Conservation (phyloP, 1,140 invertebrate species). For the Tigriopus japonicus region DNA sequence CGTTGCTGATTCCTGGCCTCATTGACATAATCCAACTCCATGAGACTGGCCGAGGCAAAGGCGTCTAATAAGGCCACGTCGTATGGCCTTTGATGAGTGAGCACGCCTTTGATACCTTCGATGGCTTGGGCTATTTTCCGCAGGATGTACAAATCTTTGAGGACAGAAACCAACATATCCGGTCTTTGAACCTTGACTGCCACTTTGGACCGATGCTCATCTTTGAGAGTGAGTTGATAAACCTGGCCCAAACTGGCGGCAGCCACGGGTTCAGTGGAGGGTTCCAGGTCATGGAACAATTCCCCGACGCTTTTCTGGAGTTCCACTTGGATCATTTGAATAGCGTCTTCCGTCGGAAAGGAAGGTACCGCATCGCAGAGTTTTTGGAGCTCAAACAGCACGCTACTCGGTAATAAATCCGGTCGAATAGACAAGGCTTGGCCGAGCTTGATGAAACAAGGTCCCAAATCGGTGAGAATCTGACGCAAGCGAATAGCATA, state of each 20-base stretch:
- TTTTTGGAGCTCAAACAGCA: conserved; percentile 10
- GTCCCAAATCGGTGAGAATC: conserved; percentile 1
- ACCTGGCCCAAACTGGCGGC: conserved; percentile 8
- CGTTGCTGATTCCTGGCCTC: background rate
- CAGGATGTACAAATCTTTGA: conserved; percentile 8
- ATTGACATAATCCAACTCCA: conserved; percentile 8
- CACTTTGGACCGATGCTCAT: background rate
- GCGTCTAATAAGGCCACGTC: conserved; percentile 6
- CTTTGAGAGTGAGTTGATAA: conserved; percentile 4
- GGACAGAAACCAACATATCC: conserved; percentile 4
- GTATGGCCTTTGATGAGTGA: conserved; percentile 3
- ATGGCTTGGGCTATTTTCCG: background rate
- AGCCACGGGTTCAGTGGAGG: background rate
- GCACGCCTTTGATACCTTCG: background rate
- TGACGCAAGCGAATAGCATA: background rate
- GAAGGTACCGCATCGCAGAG: conserved; percentile 8
- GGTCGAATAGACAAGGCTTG: conserved; percentile 7
- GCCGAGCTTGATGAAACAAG: conserved; percentile 10
- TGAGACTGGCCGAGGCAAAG: conserved; percentile 4
- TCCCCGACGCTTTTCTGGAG: background rate
- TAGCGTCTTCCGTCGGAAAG: conserved; percentile 7
- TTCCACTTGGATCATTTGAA: background rate
- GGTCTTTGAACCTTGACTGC: conserved; percentile 9
- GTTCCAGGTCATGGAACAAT: background rate
- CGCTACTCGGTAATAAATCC: background rate